Conservation (phyloP, 2,113 vertebrate genomes). For the Lutjanus erythropterus region DNA sequence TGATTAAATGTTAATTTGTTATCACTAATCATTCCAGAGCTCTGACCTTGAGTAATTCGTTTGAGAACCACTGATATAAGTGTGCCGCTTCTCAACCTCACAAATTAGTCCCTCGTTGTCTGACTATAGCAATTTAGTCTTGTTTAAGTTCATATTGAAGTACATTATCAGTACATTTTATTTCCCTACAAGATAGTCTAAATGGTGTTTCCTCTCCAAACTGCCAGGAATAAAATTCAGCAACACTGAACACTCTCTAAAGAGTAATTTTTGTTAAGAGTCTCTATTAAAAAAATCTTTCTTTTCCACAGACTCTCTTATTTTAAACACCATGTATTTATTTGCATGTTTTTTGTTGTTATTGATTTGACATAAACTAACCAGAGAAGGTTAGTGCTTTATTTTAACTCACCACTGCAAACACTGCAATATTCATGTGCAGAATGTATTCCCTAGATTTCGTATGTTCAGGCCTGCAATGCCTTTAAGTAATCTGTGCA, state of each 20-base stretch:
- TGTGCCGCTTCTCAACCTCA: no score
- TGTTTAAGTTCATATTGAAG: no score
- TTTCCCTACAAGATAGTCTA: background rate
- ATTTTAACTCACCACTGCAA: background rate
- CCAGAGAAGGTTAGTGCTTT: background rate
- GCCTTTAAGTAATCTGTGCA: constrained; percentile 44
- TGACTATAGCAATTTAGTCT: no score
- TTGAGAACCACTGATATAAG: no score
- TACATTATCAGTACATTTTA: no score
- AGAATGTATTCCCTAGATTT: constrained; percentile 2
- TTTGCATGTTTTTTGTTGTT: background rate
- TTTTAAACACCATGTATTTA: background rate
- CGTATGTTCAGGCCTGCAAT: constrained; percentile 20
- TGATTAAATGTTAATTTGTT: no score
- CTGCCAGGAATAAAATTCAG: background rate
- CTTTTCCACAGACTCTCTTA: background rate
- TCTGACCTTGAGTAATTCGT: no score
- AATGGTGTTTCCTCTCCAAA: background rate
- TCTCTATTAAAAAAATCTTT: background rate
- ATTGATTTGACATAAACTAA: constrained; percentile 22
- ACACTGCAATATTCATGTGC: background rate
- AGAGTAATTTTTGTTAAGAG: background rate
- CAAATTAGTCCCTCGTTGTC: no score
- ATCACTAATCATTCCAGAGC: no score
- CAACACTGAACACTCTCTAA: background rate